Evolutionary conservation across 92 coral and sea anemone genomes (phyloP).

Genomic region (Epizoanthus fatuus): DNA sequence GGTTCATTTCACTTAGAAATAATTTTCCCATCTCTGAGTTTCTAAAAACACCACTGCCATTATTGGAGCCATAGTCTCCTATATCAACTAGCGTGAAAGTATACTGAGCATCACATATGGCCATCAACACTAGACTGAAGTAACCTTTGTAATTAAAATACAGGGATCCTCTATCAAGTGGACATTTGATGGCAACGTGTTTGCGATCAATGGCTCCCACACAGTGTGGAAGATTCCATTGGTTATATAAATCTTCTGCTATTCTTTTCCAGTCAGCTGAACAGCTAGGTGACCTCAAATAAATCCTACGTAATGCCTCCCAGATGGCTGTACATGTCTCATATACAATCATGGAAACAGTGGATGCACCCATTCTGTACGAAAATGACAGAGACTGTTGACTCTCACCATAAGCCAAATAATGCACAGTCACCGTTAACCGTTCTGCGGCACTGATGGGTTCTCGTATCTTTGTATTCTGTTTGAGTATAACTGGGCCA

Average conservation of each 20-base stretch:
- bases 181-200: too few species aligned
- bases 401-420: constrained; percentile 62
- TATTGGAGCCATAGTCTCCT: constrained; percentile 48
- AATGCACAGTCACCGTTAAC: constrained; percentile 45
- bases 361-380: constrained; percentile 20
- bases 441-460: constrained; percentile 58
- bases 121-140: constrained; percentile 26
- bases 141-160: constrained; percentile 22
- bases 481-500: constrained; percentile 47
- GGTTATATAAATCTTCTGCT: constrained; percentile 10
- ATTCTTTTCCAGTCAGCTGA: constrained; percentile 40
- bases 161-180: neutral
- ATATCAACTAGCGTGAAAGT: constrained; percentile 53
- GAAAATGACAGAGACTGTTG: constrained; percentile 65
- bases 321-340: constrained; percentile 49
- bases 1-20: constrained; percentile 10
- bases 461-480: constrained; percentile 59
- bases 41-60: constrained; percentile 50
- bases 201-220: too few species aligned
- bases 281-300: constrained; percentile 26
- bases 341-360: constrained; percentile 17
- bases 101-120: constrained; percentile 31
- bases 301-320: constrained; percentile 9
- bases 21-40: constrained; percentile 39
- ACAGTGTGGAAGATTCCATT: too few species aligned